Percentiles rank a stretch among this genome's conserved stretches.
These are phyloP conservation scores for Laodelphax striatellus DNA, from an alignment of 1,140 invertebrate genomes.

Conservation along the genomic window DNA sequence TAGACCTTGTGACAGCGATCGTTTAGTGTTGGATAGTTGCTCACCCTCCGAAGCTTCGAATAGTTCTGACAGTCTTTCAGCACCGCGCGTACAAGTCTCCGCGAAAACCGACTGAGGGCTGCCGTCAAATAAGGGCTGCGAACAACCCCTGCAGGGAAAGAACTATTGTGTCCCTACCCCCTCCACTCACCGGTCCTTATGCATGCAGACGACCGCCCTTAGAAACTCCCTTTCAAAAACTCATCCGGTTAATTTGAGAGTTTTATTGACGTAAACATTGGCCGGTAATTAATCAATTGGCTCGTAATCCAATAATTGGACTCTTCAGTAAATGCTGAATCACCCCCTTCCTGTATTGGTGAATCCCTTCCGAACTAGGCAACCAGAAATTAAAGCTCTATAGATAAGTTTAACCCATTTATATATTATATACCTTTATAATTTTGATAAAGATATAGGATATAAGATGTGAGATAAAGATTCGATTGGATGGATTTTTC, in stretches of 20 bases:
- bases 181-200: not conserved
- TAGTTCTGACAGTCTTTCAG: too few species aligned
- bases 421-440: too few species aligned
- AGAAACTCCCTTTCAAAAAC: slow-evolving; percentile 9
- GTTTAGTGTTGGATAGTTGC: too few species aligned
- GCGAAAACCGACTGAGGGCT: not conserved
- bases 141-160: not conserved
- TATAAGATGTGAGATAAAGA: too few species aligned
- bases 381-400: too few species aligned
- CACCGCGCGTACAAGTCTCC: not conserved
- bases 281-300: slow-evolving; percentile 11
- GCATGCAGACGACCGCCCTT: slow-evolving; percentile 1
- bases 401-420: too few species aligned
- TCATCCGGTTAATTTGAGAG: slow-evolving; percentile 15
- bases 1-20: too few species aligned
- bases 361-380: too few species aligned
- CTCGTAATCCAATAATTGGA: not conserved
- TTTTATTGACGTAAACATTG: slow-evolving; percentile 16
- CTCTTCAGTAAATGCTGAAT: slow-evolving; percentile 9
- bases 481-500: too few species aligned
- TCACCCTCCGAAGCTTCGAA: too few species aligned
- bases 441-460: too few species aligned
- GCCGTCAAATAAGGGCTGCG: not conserved
- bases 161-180: not conserved
- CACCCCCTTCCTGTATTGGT: not conserved